phyloP scores from a whole-genome alignment of 1,140 invertebrate species.

The Phenacoccus solenopsis region DNA sequence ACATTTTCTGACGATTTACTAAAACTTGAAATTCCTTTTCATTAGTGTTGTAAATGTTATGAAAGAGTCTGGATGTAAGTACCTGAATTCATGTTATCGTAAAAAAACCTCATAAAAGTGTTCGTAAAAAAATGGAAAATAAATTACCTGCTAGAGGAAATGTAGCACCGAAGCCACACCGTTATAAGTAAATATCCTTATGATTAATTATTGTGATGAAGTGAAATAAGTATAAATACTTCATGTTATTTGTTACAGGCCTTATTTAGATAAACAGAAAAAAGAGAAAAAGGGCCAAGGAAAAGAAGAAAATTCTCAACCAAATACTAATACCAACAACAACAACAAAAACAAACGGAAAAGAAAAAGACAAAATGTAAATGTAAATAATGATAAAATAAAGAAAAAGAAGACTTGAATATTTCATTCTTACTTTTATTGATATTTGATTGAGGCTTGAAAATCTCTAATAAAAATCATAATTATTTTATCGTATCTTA shows the following conservation, averaged over 20 bases:
- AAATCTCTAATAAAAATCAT: too few species aligned
- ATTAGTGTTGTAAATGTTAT: constrained; percentile 72
- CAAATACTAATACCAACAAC: neutral
- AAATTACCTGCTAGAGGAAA: constrained; percentile 45
- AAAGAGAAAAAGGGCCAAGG: neutral
- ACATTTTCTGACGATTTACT: neutral
- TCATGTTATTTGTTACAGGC: neutral
- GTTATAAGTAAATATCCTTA: constrained; percentile 12
- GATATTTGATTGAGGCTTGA: too few species aligned
- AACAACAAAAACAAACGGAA: too few species aligned
- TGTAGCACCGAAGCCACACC: constrained; percentile 40
- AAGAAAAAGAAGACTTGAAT: neutral
- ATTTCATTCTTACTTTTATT: neutral
- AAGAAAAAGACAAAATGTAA: neutral
- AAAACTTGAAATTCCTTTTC: neutral
- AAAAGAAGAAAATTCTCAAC: neutral
- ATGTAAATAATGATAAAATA: neutral
- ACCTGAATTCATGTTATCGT: constrained; percentile 73
- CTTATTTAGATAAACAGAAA: neutral
- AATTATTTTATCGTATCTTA: too few species aligned
- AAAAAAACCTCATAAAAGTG: constrained; percentile 55
- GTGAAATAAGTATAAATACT: neutral
- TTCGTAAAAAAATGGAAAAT: constrained; percentile 43
- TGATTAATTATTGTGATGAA: neutral
- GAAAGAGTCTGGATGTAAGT: constrained; percentile 77